Percentiles rank a stretch among this genome's conserved stretches.
Conservation (phyloP, 2,113 vertebrate genomes). For the Pangasianodon hypophthalmus region DNA sequence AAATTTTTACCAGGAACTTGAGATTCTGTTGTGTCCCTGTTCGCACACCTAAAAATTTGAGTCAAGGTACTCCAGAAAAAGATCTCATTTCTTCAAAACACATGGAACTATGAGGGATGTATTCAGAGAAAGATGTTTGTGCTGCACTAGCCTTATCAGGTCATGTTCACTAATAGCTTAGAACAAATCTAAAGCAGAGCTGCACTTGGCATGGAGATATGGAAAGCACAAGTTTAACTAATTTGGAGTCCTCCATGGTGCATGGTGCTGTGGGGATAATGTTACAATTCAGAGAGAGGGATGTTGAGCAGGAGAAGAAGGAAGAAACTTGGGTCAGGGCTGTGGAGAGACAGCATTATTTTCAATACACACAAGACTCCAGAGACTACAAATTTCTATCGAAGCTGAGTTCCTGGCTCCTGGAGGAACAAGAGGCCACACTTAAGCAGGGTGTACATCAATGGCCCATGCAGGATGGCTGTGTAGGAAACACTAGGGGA, state of each 20-base stretch:
- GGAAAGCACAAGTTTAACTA: slow-evolving; percentile 56
- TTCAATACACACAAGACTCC: slow-evolving; percentile 27
- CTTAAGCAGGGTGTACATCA: slow-evolving; percentile 42
- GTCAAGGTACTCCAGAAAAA: slow-evolving; percentile 55
- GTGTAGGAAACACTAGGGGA: slow-evolving; percentile 35
- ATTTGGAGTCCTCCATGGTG: slow-evolving; percentile 55
- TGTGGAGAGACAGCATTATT: slow-evolving; percentile 20
- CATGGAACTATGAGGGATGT: slow-evolving; percentile 63
- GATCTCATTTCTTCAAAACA: slow-evolving; percentile 65
- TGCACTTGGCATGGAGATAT: slow-evolving; percentile 58
- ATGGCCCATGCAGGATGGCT: slow-evolving; percentile 45
- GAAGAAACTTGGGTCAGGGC: slow-evolving; percentile 50
- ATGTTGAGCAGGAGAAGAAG: slow-evolving; percentile 44
- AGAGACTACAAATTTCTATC: slow-evolving; percentile 12
- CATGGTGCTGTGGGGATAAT: slow-evolving; percentile 43
- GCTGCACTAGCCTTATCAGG: slow-evolving; percentile 66
- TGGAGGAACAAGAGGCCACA: slow-evolving; percentile 35
- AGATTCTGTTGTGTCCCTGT: slow-evolving; percentile 39
- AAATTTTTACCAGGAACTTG: slow-evolving; percentile 45
- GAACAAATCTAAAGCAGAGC: slow-evolving; percentile 73
- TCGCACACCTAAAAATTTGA: slow-evolving; percentile 49
- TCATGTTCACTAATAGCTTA: slow-evolving; percentile 62
- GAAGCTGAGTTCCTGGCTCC: slow-evolving; percentile 24
- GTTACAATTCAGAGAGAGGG: slow-evolving; percentile 54
- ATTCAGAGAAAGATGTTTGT: slow-evolving; percentile 68